Conservation (phyloP, 2,113 vertebrate species). For the Thomomys bottae region DNA sequence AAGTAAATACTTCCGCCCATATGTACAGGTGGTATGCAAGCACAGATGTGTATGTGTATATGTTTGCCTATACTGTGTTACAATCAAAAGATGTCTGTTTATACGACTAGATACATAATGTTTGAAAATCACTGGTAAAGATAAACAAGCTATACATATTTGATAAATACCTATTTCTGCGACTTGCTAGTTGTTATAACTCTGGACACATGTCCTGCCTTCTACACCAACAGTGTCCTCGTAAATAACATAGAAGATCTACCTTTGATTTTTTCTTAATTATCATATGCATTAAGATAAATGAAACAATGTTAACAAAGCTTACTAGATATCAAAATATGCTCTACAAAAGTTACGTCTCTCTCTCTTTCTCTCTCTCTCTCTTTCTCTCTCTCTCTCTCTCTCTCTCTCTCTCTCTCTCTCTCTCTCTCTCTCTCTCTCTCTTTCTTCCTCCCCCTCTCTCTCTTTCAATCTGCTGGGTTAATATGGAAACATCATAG, state of each 20-base stretch:
- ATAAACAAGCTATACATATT: neutral
- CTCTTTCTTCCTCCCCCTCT: no score
- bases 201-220: neutral
- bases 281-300: neutral
- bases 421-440: no score
- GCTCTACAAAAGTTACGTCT: neutral
- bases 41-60: neutral
- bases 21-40: neutral
- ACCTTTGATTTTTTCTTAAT: neutral
- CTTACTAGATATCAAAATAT: neutral
- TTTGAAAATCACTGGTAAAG: conserved; percentile 2
- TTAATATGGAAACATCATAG: neutral
- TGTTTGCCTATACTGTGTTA: neutral
- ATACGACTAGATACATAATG: neutral
- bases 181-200: neutral
- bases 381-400: no score
- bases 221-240: neutral
- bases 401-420: no score
- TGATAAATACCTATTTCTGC: neutral
- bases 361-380: no score
- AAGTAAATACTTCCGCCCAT: neutral
- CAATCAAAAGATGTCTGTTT: conserved; percentile 9
- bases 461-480: neutral
- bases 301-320: neutral
- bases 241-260: neutral